Evolutionary conservation across 2,888 invertebrate genomes (phyloP).

Genomic region (Parnassius apollo): DNA sequence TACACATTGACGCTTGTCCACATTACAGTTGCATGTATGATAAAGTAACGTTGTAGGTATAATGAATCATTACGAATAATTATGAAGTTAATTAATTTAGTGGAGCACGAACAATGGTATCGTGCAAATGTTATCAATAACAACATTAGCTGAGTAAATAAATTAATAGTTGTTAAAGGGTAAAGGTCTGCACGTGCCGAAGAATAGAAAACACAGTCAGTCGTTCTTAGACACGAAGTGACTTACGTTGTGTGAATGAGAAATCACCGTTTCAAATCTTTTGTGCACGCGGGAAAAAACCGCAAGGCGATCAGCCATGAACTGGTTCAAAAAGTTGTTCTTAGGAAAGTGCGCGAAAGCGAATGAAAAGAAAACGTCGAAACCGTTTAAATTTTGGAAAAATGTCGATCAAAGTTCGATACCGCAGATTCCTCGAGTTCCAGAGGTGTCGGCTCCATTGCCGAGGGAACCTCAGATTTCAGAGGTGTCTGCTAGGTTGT

Average conservation of each 20-base stretch:
- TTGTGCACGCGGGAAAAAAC: slow-evolving; percentile 83
- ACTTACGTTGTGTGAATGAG: slow-evolving; percentile 73
- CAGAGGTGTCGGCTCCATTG: slow-evolving; percentile 21
- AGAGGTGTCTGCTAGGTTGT: slow-evolving; percentile 33
- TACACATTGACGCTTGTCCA: slow-evolving; percentile 18
- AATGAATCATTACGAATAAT: slow-evolving; percentile 45
- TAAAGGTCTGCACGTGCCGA: slow-evolving; percentile 75
- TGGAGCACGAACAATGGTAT: slow-evolving; percentile 59
- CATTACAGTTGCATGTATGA: slow-evolving; percentile 40
- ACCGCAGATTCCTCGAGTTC: slow-evolving; percentile 12
- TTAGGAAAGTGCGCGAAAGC: slow-evolving; percentile 77
- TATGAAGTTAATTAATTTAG: slow-evolving; percentile 63
- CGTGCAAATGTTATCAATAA: slow-evolving; percentile 62
- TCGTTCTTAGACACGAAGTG: slow-evolving; percentile 44
- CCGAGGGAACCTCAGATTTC: slow-evolving; percentile 33
- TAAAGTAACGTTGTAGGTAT: slow-evolving; percentile 26
- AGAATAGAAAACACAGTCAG: slow-evolving; percentile 37
- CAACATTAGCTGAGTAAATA: slow-evolving; percentile 65
- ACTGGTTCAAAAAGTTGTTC: slow-evolving; percentile 84
- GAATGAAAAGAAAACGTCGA: slow-evolving; percentile 40
- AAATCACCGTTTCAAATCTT: slow-evolving; percentile 82
- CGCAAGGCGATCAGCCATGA: slow-evolving; percentile 82
- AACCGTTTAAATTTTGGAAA: slow-evolving; percentile 33
- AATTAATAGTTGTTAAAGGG: slow-evolving; percentile 66
- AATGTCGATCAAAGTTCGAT: slow-evolving; percentile 9